phyloP scores from a whole-genome alignment of 2,113 vertebrate species.

The Theristicus caerulescens region DNA sequence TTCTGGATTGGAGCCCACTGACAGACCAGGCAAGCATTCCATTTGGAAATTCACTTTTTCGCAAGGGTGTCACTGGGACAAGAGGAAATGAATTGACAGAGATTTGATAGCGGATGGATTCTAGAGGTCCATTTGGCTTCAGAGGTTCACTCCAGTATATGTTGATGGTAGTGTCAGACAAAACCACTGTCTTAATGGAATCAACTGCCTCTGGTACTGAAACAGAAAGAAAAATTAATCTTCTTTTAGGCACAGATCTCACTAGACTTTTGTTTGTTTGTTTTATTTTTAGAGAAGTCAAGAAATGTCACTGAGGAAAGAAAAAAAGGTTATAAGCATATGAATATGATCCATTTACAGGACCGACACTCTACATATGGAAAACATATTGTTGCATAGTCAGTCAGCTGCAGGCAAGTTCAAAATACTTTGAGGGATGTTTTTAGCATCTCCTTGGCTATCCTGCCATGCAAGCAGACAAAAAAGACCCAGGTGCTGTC shows the following conservation, averaged over 20 bases:
- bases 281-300: background rate
- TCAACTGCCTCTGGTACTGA: conserved; percentile 71
- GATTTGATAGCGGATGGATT: conserved; percentile 71
- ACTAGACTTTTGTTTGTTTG: background rate
- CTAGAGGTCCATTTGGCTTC: conserved; percentile 69
- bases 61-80: conserved; percentile 45
- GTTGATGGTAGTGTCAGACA: conserved; percentile 62
- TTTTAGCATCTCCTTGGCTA: background rate
- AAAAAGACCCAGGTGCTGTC: background rate
- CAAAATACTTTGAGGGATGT: background rate
- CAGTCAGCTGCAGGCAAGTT: background rate
- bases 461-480: background rate
- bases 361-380: background rate
- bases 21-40: conserved; percentile 48
- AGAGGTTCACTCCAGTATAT: conserved; percentile 69
- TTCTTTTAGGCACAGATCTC: background rate
- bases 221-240: conserved; percentile 31
- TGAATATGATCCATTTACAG: background rate
- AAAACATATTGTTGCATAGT: background rate
- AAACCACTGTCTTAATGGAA: conserved; percentile 30
- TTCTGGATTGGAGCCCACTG: conserved; percentile 44
- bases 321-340: background rate
- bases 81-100: conserved; percentile 38
- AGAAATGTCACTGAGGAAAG: background rate
- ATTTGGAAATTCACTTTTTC: conserved; percentile 66